Evolutionary conservation across 1,140 invertebrate species (phyloP).

Genomic region (Hyphantria cunea): DNA sequence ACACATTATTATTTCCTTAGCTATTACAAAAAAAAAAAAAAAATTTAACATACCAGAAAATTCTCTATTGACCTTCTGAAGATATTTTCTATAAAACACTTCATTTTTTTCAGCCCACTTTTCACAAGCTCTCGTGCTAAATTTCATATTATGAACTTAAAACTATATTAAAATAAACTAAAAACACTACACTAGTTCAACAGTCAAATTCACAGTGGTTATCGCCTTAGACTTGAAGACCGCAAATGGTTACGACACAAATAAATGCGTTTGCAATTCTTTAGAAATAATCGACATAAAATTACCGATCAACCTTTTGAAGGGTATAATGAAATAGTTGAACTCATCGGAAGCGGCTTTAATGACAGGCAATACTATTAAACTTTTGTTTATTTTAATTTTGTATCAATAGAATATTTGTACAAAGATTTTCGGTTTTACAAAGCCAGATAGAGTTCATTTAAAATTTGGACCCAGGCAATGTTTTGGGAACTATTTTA

Average conservation of each 20-base stretch:
- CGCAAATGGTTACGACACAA: slow-evolving; percentile 24
- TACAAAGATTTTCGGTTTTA: too few species aligned
- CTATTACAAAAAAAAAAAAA: too few species aligned
- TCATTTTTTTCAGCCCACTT: slow-evolving; percentile 32
- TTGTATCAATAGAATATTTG: too few species aligned
- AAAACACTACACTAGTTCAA: neutral
- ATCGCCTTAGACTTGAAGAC: slow-evolving; percentile 17
- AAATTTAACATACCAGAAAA: slow-evolving; percentile 15
- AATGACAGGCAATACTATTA: too few species aligned
- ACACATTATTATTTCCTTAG: too few species aligned
- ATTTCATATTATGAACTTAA: slow-evolving; percentile 4
- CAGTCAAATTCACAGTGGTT: slow-evolving; percentile 1
- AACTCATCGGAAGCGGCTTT: neutral
- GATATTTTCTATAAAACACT: slow-evolving; percentile 4
- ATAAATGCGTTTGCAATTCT: slow-evolving; percentile 26
- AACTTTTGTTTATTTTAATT: too few species aligned
- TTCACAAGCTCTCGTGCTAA: slow-evolving; percentile 27
- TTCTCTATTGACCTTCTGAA: neutral
- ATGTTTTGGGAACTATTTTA: too few species aligned
- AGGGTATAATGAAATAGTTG: slow-evolving; percentile 1
- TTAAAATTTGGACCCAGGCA: too few species aligned
- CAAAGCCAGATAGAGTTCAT: too few species aligned
- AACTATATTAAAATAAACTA: slow-evolving; percentile 15
- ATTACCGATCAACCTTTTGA: slow-evolving; percentile 16
- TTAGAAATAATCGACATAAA: slow-evolving; percentile 25